A percentile compares a stretch with the other conserved stretches of the same genome.
These are phyloP conservation scores for Paralvinella palmiformis DNA, from an alignment of 1,140 invertebrate species.

Conservation along the genomic window DNA sequence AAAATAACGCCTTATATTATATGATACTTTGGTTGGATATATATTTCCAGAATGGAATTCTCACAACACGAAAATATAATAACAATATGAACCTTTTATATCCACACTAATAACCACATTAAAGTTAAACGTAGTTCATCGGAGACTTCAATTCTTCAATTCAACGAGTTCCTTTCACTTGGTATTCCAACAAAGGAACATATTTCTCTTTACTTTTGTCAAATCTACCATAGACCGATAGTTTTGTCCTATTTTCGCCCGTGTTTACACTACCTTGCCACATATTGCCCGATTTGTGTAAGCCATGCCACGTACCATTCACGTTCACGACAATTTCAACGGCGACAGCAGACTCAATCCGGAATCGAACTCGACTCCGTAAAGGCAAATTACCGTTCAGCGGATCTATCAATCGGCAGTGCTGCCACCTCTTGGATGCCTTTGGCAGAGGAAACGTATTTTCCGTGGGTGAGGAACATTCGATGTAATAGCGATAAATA, in stretches of 20 bases:
- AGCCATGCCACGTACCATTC: conserved; percentile 37
- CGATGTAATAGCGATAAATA: conserved; percentile 42
- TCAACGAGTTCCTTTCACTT: too few species aligned
- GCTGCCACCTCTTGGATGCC: conserved; percentile 42
- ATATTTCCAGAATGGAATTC: too few species aligned
- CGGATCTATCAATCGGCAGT: conserved; percentile 44
- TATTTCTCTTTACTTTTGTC: conserved; percentile 12
- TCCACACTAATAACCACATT: too few species aligned
- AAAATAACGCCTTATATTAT: too few species aligned
- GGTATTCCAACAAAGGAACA: conserved; percentile 17
- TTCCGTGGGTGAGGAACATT: conserved; percentile 33
- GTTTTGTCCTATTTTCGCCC: conserved; percentile 23
- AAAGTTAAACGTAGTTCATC: too few species aligned
- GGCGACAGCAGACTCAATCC: conserved; percentile 39
- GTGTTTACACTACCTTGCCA: conserved; percentile 43
- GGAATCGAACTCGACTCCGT: conserved; percentile 27
- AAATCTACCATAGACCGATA: conserved; percentile 16
- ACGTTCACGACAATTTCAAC: conserved; percentile 40
- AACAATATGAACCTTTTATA: too few species aligned
- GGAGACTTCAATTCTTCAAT: too few species aligned
- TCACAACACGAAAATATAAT: too few species aligned
- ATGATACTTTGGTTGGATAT: too few species aligned
- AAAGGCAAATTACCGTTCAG: conserved; percentile 41
- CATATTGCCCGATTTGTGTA: conserved; percentile 29
- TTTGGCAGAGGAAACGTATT: conserved; percentile 41